A percentile compares a stretch with the other conserved stretches of the same genome.
phyloP scores from a whole-genome alignment of 2,113 vertebrate genomes.

The Entelurus aequoreus region DNA sequence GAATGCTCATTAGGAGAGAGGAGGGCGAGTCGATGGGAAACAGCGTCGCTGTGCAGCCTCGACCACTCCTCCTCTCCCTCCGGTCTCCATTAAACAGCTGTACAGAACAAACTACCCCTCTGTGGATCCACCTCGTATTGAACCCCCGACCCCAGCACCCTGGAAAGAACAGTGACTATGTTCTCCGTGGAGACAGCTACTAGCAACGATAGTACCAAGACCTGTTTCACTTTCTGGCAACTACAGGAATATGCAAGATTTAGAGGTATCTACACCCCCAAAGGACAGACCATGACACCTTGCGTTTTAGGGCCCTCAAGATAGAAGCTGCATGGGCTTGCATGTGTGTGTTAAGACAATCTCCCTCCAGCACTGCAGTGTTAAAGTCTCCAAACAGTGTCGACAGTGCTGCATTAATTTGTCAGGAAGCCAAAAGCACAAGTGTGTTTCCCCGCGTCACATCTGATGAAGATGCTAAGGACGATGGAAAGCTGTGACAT shows the following conservation, averaged over 20 bases:
- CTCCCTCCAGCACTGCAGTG: constrained; percentile 20
- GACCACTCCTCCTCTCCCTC: constrained; percentile 55
- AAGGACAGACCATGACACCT: constrained; percentile 24
- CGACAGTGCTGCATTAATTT: constrained; percentile 59
- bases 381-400: constrained; percentile 58
- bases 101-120: constrained; percentile 33
- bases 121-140: constrained; percentile 38
- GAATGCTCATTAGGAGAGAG: constrained; percentile 72
- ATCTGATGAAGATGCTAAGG: constrained; percentile 58
- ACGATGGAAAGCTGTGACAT: constrained; percentile 47
- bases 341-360: constrained; percentile 1
- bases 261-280: constrained; percentile 23
- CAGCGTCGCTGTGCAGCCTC: constrained; percentile 43
- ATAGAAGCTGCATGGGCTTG: constrained; percentile 16
- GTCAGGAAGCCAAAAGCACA: constrained; percentile 60
- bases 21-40: constrained; percentile 57
- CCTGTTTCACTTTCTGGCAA: constrained; percentile 17
- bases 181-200: constrained; percentile 32
- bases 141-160: constrained; percentile 26
- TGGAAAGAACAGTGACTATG: constrained; percentile 12
- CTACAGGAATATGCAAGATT: constrained; percentile 31
- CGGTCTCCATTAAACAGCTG: constrained; percentile 58
- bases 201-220: constrained; percentile 24
- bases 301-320: constrained; percentile 8
- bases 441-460: constrained; percentile 62